Evolutionary conservation across 2,888 invertebrate species (phyloP).

Genomic region (Leptopilina myrica): DNA sequence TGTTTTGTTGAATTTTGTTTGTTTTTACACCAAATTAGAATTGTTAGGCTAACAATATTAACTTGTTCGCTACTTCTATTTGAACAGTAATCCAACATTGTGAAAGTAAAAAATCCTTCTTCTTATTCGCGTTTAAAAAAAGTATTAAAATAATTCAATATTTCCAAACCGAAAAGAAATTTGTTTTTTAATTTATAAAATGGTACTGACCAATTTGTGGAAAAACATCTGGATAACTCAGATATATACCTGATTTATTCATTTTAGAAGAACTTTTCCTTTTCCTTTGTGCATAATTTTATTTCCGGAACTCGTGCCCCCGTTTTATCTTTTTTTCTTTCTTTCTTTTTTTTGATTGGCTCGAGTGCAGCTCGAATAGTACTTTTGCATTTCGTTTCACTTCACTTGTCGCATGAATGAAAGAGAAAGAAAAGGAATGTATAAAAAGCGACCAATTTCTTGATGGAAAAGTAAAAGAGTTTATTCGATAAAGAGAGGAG

Average conservation of each 20-base stretch:
- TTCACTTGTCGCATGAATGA: constrained; percentile 23
- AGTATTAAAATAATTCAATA: too few relatives aligned
- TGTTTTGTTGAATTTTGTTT: too few relatives aligned
- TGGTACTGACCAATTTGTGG: background rate
- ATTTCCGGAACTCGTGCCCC: constrained; percentile 16
- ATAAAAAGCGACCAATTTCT: background rate
- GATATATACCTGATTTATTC: too few relatives aligned
- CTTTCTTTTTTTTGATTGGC: constrained; percentile 18
- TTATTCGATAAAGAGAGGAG: constrained; percentile 13
- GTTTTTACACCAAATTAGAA: too few relatives aligned
- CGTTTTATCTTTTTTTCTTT: background rate
- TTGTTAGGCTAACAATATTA: too few relatives aligned
- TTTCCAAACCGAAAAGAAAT: too few relatives aligned
- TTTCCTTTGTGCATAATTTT: constrained; percentile 12
- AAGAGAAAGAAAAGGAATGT: background rate
- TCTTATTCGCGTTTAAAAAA: too few relatives aligned
- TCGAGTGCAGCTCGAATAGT: constrained; percentile 17
- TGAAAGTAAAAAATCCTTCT: too few relatives aligned
- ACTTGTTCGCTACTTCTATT: too few relatives aligned
- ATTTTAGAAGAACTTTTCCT: background rate
- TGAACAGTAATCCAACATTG: too few relatives aligned
- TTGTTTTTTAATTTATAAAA: too few relatives aligned
- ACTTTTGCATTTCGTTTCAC: constrained; percentile 25
- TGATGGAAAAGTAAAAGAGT: constrained; percentile 6
- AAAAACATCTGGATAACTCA: background rate